A percentile compares a stretch with the other conserved stretches of the same genome.
Conservation (phyloP, 1,140 invertebrate species). For the Scaptomyza montana region DNA sequence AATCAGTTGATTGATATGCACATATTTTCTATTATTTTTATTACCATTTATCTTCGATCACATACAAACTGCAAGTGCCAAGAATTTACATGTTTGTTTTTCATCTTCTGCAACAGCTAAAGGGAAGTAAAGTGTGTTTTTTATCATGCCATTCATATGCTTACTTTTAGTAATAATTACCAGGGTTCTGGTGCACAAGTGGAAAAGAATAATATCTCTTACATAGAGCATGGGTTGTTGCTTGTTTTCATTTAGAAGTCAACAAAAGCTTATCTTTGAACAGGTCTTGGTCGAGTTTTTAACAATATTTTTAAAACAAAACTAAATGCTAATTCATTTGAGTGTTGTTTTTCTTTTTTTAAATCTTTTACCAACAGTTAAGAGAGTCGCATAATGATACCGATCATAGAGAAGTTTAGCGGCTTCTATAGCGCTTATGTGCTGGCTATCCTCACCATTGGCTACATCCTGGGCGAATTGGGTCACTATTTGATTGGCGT, state of each 20-base stretch:
- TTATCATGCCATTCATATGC: background rate
- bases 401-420: slow-evolving; percentile 86
- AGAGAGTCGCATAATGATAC: slow-evolving; percentile 61
- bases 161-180: background rate
- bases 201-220: no score
- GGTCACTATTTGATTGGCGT: slow-evolving; percentile 95
- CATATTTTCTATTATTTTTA: background rate
- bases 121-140: background rate
- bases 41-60: background rate
- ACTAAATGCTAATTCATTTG: no score
- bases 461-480: slow-evolving; percentile 92
- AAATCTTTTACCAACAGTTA: background rate
- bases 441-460: slow-evolving; percentile 90
- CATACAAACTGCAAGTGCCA: background rate
- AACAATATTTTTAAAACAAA: background rate
- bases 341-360: no score
- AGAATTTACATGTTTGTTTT: slow-evolving; percentile 6
- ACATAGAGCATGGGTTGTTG: no score
- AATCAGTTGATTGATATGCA: slow-evolving; percentile 1
- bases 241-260: no score
- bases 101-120: background rate
- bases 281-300: background rate
- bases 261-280: background rate
- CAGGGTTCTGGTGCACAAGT: no score
- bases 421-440: slow-evolving; percentile 90